Evolutionary conservation across 1,140 invertebrate genomes (phyloP).

Genomic region (Armadillidium nasatum): DNA sequence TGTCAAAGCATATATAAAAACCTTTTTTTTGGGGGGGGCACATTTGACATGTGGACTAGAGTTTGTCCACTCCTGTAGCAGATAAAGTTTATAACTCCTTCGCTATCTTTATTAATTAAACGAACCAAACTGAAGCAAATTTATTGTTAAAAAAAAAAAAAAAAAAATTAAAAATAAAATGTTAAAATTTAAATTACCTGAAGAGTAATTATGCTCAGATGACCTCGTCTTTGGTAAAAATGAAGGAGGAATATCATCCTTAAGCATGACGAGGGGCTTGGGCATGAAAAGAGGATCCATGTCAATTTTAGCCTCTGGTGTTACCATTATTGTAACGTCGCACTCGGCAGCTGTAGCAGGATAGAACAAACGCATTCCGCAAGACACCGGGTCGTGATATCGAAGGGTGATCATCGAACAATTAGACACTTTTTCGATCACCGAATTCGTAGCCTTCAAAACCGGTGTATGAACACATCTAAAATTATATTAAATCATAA

Average conservation of each 20-base stretch:
- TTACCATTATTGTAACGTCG: conserved; percentile 66
- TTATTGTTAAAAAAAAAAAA: conserved; percentile 46
- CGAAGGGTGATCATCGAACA: conserved; percentile 51
- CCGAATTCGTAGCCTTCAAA: conserved; percentile 25
- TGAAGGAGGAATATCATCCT: conserved; percentile 61
- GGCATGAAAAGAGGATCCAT: conserved; percentile 59
- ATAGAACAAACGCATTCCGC: conserved; percentile 66
- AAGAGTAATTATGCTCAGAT: background rate
- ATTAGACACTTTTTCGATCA: background rate
- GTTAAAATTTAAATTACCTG: background rate
- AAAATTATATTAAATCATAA: background rate
- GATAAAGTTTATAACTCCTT: too few species aligned
- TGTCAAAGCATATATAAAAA: too few species aligned
- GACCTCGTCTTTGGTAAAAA: background rate
- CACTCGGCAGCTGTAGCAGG: conserved; percentile 64
- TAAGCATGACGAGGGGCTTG: conserved; percentile 69
- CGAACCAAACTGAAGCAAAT: too few species aligned
- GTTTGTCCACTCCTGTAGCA: too few species aligned
- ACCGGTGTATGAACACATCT: background rate
- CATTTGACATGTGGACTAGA: too few species aligned
- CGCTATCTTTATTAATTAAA: too few species aligned
- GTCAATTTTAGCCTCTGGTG: conserved; percentile 56
- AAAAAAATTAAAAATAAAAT: conserved; percentile 50
- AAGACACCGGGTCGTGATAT: conserved; percentile 54
- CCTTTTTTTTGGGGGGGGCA: too few species aligned